Base-by-base conservation (phyloP, 2,888 invertebrate genomes). In the Agonopterix subpropinquella region DNA sequence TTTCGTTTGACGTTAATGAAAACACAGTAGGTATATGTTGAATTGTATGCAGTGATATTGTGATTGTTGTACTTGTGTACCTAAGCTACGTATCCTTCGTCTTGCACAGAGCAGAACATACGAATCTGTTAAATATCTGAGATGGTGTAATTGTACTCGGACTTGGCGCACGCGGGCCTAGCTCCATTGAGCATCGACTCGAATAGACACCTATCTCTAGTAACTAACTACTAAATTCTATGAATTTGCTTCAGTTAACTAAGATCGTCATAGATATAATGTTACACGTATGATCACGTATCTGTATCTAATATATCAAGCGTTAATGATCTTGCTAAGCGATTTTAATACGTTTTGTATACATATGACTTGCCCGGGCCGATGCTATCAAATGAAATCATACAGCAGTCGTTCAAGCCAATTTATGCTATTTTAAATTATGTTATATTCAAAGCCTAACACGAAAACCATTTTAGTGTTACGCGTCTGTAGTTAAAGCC, bases 181-280 rank as follows among this genome's bases (percentile, higher is more conserved):
- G 52, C 15, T 49, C 49, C 49, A 52, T 52, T 52, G 49, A 49
- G 18, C 49, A 52, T 43, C 46, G 49, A 37, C 47, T 48, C 48
- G 28, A 11, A 47, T 45, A 49, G 37, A 42, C 45, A 45, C 43
- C 45, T 44, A 46, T 11, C 8, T 9, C 48, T 45, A 45, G 36
- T 48, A 13, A 47, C 28, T 41, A 42, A 36, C 36, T 18, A 43
- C 47, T n/a, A n/a, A n/a, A n/a, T n/a, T 28, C 28, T 47, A 50
- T 39, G n/a, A 39, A 39, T 28, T 7, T 39, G 39, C 46, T 44
- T 39, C 11, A 39, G 44, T 47, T 47, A 35, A 39, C 11, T 48
- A 51, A 51, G 45, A 48, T 41, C 47, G 39, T 10, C 35, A 43
- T 28, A 15, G 44, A 28, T 51, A 45, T 51, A 47, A 8, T 44